Conservation (phyloP, 2,888 invertebrate species). For the Lasioglossum malachurum region DNA sequence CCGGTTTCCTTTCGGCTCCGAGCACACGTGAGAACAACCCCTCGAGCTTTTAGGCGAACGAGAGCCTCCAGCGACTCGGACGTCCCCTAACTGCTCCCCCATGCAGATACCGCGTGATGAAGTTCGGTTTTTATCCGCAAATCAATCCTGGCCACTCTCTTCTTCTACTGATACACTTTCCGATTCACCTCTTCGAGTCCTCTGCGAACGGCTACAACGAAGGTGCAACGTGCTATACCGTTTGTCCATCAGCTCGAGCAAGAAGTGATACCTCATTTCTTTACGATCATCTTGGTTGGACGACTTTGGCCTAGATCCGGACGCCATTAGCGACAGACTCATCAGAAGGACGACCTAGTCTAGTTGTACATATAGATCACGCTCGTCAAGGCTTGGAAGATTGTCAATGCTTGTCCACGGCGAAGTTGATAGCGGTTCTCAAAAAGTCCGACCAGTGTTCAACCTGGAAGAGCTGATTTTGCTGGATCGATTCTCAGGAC, state of each 20-base stretch:
- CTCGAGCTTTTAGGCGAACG: conserved; percentile 10
- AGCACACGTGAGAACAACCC: conserved; percentile 75
- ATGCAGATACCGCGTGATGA: not conserved
- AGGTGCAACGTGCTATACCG: not conserved
- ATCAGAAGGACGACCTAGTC: not conserved
- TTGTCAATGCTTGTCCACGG: too few species aligned
- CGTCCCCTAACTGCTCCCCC: not conserved
- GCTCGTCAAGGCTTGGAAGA: not conserved
- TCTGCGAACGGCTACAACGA: too few species aligned
- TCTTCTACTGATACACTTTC: too few species aligned
- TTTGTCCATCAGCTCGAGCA: not conserved
- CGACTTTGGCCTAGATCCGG: not conserved
- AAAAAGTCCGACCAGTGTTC: too few species aligned
- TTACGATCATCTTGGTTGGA: not conserved
- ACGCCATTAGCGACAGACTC: not conserved
- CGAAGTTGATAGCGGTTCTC: too few species aligned
- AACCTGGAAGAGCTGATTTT: not conserved
- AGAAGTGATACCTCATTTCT: not conserved
- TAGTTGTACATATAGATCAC: not conserved
- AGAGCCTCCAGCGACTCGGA: not conserved
- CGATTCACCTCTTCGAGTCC: not conserved
- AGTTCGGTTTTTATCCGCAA: too few species aligned
- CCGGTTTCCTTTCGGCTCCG: conserved; percentile 59
- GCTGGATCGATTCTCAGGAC: not conserved
- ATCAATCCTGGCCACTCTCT: too few species aligned